These are phyloP conservation scores for Zosterops pallidus DNA, from an alignment of 2,113 vertebrate species.

Conservation along the genomic window DNA sequence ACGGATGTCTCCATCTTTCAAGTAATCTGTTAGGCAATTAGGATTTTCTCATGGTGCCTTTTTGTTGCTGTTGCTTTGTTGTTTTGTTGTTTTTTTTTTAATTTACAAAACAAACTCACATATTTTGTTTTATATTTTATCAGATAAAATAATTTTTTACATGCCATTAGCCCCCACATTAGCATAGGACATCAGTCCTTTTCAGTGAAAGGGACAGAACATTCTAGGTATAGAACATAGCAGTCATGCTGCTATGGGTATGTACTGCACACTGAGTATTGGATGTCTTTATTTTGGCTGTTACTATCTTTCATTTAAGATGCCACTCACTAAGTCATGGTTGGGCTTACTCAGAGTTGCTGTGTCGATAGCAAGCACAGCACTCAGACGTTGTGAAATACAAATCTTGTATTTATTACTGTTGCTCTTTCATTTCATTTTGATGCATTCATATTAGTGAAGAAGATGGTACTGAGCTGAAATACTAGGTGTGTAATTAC, in stretches of 20 bases:
- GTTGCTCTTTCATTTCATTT: background rate
- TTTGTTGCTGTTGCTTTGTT: no score
- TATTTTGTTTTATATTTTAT: background rate
- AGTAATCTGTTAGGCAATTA: background rate
- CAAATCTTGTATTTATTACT: background rate
- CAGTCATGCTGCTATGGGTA: background rate
- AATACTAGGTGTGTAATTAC: background rate
- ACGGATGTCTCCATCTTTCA: background rate
- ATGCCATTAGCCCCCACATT: background rate
- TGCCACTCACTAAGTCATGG: background rate
- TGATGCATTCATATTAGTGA: background rate
- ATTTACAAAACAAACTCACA: background rate
- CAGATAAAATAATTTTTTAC: background rate
- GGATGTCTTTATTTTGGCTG: slow-evolving; percentile 1
- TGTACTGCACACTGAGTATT: background rate
- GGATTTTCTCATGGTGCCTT: background rate
- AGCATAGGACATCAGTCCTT: background rate
- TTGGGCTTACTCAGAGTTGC: background rate
- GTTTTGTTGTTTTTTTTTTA: background rate
- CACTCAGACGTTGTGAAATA: background rate
- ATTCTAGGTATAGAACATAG: background rate
- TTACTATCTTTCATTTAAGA: background rate
- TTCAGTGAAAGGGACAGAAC: background rate
- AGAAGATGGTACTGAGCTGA: background rate
- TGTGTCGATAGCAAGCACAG: background rate